A percentile compares a stretch with the other conserved stretches of the same genome.
These are phyloP conservation scores for Telmatherina bonti DNA, from an alignment of 2,797 vertebrate species.

Conservation along the genomic window DNA sequence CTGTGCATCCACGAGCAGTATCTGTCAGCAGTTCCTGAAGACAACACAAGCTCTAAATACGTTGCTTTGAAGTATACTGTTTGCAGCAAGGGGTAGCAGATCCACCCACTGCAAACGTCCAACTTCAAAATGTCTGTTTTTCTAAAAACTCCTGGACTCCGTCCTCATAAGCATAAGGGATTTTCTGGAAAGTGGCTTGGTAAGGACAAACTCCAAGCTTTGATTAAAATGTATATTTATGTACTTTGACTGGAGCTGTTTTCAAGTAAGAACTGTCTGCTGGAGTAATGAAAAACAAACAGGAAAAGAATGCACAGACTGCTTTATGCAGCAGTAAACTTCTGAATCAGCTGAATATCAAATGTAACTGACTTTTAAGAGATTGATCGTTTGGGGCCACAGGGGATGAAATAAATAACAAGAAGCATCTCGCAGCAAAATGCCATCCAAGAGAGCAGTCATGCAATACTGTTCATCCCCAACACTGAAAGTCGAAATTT, in stretches of 20 bases:
- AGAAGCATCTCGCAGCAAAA: conserved; percentile 20
- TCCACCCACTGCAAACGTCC: conserved; percentile 18
- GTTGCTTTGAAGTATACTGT: conserved; percentile 23
- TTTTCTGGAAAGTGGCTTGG: conserved; percentile 21
- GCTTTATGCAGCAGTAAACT: not conserved
- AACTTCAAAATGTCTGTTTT: conserved; percentile 18
- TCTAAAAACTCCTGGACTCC: conserved; percentile 16
- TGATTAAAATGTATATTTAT: conserved; percentile 25
- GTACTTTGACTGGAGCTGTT: conserved; percentile 9
- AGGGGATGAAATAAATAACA: conserved; percentile 5
- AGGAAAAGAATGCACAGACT: conserved; percentile 2
- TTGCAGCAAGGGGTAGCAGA: conserved; percentile 23
- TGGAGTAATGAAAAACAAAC: conserved; percentile 10
- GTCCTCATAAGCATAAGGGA: conserved; percentile 33
- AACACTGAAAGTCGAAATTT: conserved; percentile 2
- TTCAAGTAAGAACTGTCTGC: conserved; percentile 6
- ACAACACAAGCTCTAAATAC: conserved; percentile 52
- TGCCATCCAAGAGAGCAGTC: not conserved
- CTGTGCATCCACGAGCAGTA: conserved; percentile 44
- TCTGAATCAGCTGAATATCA: conserved; percentile 10
- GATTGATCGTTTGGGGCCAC: conserved; percentile 4
- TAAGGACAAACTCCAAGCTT: conserved; percentile 25
- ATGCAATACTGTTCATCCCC: not conserved
- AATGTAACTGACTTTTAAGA: conserved; percentile 2
- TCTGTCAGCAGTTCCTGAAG: conserved; percentile 39